These are phyloP conservation scores for Chrysolina oricalcia DNA, from an alignment of 2,888 invertebrate species.

Conservation along the genomic window DNA sequence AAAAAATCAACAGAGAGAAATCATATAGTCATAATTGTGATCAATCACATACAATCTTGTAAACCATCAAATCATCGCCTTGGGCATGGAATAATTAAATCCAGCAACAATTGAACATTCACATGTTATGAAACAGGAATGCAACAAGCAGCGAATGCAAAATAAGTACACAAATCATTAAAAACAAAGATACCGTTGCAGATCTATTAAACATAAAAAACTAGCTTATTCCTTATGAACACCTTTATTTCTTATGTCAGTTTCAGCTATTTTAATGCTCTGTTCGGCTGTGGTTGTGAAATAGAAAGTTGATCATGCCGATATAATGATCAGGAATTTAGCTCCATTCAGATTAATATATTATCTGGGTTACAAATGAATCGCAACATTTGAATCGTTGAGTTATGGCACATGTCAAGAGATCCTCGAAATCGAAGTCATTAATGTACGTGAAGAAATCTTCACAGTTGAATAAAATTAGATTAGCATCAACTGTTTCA, in stretches of 20 bases:
- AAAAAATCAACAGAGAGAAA: too few species aligned
- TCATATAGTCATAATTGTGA: too few species aligned
- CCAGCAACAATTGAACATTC: not conserved
- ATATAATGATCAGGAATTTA: slow-evolving; percentile 25
- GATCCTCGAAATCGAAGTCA: not conserved
- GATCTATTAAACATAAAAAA: slow-evolving; percentile 5
- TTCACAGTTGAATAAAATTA: not conserved
- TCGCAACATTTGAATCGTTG: not conserved
- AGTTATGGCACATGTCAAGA: not conserved
- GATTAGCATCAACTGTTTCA: not conserved
- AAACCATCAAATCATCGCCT: not conserved
- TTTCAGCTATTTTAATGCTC: slow-evolving; percentile 8
- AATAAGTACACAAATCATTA: not conserved
- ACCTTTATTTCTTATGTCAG: slow-evolving; percentile 14
- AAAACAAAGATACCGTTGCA: slow-evolving; percentile 10
- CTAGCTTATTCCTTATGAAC: slow-evolving; percentile 4
- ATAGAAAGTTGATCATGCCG: slow-evolving; percentile 40
- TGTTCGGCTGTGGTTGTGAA: slow-evolving; percentile 34
- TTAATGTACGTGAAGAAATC: slow-evolving; percentile 9
- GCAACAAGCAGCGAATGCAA: slow-evolving; percentile 5
- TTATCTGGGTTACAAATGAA: slow-evolving; percentile 11
- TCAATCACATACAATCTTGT: too few species aligned
- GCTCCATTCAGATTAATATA: not conserved
- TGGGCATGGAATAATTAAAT: not conserved
- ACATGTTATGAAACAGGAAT: slow-evolving; percentile 11